Evolutionary conservation across 2,113 vertebrate species (phyloP).

Genomic region (Grammomys dolichurus): DNA sequence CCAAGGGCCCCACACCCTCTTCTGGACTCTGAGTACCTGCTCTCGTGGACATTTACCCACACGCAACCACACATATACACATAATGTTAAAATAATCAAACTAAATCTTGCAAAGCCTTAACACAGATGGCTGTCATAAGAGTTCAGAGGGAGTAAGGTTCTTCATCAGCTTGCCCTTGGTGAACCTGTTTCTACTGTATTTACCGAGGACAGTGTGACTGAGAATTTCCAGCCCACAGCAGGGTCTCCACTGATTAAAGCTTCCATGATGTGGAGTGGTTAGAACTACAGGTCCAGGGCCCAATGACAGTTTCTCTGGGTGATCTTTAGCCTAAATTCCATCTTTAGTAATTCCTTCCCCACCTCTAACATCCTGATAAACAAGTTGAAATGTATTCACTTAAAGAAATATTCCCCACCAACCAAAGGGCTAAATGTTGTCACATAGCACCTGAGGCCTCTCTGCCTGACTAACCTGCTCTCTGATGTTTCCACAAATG

Average conservation of each 20-base stretch:
- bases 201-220: not conserved
- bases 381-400: not conserved
- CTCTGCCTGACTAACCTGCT: not conserved
- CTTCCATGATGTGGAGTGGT: not conserved
- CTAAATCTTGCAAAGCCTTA: not conserved
- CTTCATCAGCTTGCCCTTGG: not conserved
- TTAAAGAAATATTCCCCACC: not conserved
- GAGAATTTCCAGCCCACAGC: not conserved
- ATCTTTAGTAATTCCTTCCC: not conserved
- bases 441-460: not conserved
- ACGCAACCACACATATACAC: not conserved
- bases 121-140: not conserved
- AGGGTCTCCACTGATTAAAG: not conserved
- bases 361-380: not conserved
- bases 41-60: no score
- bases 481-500: not conserved
- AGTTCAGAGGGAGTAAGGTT: not conserved
- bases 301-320: not conserved
- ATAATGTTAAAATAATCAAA: not conserved
- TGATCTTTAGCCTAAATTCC: not conserved
- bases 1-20: not conserved
- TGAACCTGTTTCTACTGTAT: not conserved
- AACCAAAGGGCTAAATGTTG: not conserved
- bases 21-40: not conserved
- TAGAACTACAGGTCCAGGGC: not conserved